Conservation (phyloP, 2,797 vertebrate genomes). For the Pterois miles region DNA sequence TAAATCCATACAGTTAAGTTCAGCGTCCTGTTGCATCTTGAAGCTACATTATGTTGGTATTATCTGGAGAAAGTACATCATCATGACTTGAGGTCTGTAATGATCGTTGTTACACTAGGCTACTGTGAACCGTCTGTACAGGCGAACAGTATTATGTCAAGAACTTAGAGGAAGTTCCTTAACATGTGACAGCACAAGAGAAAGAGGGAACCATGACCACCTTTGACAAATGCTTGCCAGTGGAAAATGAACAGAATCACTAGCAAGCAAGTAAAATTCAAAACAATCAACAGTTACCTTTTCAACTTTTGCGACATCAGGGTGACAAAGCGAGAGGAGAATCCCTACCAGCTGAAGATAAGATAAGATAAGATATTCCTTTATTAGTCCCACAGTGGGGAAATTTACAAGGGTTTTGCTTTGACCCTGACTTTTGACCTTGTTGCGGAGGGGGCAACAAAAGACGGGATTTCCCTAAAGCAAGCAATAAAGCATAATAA, state of each 20-base stretch:
- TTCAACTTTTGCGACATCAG: not conserved
- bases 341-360: not conserved
- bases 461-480: slow-evolving; percentile 9
- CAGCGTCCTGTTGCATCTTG: not conserved
- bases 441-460: not conserved
- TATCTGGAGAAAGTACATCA: not conserved
- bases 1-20: not conserved
- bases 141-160: slow-evolving; percentile 22
- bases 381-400: too few species aligned
- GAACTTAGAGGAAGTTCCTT: slow-evolving; percentile 60
- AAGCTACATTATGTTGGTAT: not conserved
- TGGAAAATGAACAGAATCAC: slow-evolving; percentile 18
- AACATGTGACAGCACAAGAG: slow-evolving; percentile 43
- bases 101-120: not conserved
- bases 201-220: slow-evolving; percentile 44
- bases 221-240: slow-evolving; percentile 28
- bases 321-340: not conserved
- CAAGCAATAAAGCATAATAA: slow-evolving; percentile 12
- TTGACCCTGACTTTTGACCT: slow-evolving; percentile 46
- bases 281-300: not conserved
- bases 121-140: not conserved
- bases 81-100: not conserved
- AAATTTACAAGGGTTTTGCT: too few species aligned
- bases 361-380: too few species aligned
- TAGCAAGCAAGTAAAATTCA: not conserved